Percentiles rank a stretch among this genome's conserved stretches.
These are phyloP conservation scores for Drosophila subpulchrella DNA, from an alignment of 1,140 invertebrate species.

Conservation along the genomic window DNA sequence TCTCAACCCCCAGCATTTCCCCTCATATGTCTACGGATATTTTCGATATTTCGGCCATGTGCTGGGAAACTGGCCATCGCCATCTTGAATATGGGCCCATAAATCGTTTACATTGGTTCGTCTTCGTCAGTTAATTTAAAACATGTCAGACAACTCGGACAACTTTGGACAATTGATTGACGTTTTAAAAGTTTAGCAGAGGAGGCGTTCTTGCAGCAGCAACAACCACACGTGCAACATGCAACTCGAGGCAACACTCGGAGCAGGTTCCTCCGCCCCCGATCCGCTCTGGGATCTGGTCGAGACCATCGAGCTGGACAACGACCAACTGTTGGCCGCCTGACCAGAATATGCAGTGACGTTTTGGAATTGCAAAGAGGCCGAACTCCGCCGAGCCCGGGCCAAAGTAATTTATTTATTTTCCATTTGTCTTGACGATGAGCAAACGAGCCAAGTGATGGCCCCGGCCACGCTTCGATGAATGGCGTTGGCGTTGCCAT, in stretches of 20 bases:
- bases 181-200: constrained; percentile 77
- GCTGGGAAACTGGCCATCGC: constrained; percentile 39
- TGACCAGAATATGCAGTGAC: constrained; percentile 69
- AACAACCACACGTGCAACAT: constrained; percentile 48
- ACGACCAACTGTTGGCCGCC: constrained; percentile 61
- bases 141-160: constrained; percentile 82
- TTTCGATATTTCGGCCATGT: constrained; percentile 29
- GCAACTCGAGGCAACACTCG: constrained; percentile 34
- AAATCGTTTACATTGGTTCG: constrained; percentile 78
- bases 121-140: constrained; percentile 83
- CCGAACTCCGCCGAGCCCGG: constrained; percentile 49
- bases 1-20: too few species aligned
- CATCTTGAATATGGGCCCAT: constrained; percentile 72
- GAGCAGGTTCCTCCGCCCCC: constrained; percentile 22
- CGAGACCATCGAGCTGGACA: constrained; percentile 65
- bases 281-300: not conserved
- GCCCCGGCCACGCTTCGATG: constrained; percentile 71
- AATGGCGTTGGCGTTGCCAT: constrained; percentile 64
- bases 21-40: not conserved
- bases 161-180: constrained; percentile 83
- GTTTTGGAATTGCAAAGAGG: constrained; percentile 77
- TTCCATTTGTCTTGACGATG: constrained; percentile 82
- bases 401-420: constrained; percentile 81
- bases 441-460: constrained; percentile 82
- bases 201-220: constrained; percentile 64